Percentiles rank a stretch among this genome's conserved stretches.
These are phyloP conservation scores for Pristionchus pacificus DNA, from an alignment of 1,140 invertebrate genomes.

Conservation along the genomic window DNA sequence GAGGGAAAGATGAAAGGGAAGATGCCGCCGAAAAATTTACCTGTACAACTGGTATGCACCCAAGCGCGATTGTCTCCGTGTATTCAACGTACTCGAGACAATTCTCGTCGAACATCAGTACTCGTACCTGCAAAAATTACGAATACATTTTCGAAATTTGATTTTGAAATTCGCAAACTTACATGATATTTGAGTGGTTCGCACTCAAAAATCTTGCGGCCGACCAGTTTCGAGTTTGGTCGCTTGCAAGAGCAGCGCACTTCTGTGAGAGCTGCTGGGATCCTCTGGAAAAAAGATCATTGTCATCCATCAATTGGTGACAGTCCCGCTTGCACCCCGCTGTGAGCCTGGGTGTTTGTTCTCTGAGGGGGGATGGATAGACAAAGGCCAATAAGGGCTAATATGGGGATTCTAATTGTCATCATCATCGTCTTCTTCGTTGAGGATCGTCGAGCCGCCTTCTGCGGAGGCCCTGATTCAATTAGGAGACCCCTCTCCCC, in stretches of 20 bases:
- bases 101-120: slow-evolving; percentile 54
- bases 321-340: too few species aligned
- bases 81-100: slow-evolving; percentile 50
- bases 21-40: slow-evolving; percentile 27
- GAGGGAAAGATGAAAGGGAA: background rate
- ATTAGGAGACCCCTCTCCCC: too few species aligned
- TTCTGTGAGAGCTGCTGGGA: slow-evolving; percentile 56
- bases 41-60: slow-evolving; percentile 55
- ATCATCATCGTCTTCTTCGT: too few species aligned
- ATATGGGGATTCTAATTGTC: too few species aligned
- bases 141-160: background rate
- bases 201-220: slow-evolving; percentile 55
- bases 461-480: too few species aligned
- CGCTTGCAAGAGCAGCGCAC: slow-evolving; percentile 56
- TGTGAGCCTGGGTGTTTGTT: too few species aligned
- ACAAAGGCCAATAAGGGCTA: too few species aligned
- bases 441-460: too few species aligned
- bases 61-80: slow-evolving; percentile 52
- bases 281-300: slow-evolving; percentile 48
- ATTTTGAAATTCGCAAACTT: background rate
- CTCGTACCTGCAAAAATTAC: slow-evolving; percentile 37
- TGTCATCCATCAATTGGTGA: too few species aligned
- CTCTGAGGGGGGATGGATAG: too few species aligned
- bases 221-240: slow-evolving; percentile 50
- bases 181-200: slow-evolving; percentile 54